Evolutionary conservation across 2,113 vertebrate species (phyloP).

Genomic region (human): DNA sequence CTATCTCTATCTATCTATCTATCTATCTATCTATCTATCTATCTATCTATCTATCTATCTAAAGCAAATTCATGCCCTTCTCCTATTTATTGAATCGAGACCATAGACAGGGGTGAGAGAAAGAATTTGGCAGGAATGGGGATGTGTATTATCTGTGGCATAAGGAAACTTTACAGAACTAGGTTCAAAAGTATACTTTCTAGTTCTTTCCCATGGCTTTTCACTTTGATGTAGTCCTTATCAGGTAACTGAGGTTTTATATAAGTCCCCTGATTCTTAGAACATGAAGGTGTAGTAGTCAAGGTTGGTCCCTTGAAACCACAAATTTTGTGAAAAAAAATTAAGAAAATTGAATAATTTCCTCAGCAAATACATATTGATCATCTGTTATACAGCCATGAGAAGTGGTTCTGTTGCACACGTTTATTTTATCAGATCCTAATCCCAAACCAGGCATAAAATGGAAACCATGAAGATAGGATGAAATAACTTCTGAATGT

Average conservation of each 20-base stretch:
- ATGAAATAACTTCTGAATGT: not conserved
- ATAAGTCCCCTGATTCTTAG: not conserved
- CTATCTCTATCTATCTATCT: not conserved
- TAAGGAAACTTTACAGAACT: not conserved
- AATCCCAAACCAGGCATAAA: not conserved
- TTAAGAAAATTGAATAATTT: not conserved
- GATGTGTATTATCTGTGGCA: not conserved
- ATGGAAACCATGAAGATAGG: not conserved
- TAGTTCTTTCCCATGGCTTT: not conserved
- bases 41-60: not conserved
- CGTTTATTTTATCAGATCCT: not conserved
- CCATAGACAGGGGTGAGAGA: not conserved
- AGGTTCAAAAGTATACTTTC: not conserved
- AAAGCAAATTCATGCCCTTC: not conserved
- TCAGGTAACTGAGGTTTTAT: not conserved
- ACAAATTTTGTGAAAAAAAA: not conserved
- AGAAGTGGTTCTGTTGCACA: not conserved
- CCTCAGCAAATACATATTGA: not conserved
- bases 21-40: not conserved
- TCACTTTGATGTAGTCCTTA: not conserved
- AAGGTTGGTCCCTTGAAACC: not conserved
- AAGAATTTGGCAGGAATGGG: not conserved
- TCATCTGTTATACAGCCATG: not conserved
- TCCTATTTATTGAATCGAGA: constrained; percentile 1
- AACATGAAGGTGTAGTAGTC: not conserved